Conservation (phyloP, 2,113 vertebrate genomes). For the Pituophis catenifer region DNA sequence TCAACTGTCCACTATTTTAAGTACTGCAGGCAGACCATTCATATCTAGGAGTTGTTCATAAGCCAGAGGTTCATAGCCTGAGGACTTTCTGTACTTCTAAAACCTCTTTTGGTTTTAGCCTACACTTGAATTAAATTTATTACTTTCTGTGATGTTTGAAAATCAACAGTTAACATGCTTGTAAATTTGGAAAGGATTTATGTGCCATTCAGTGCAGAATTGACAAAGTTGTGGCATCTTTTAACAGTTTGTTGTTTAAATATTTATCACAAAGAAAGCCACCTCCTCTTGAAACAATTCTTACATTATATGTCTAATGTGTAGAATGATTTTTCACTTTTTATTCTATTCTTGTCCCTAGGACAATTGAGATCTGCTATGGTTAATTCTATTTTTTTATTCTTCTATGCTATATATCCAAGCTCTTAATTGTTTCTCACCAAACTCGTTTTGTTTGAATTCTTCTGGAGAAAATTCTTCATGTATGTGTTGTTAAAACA, state of each 20-base stretch:
- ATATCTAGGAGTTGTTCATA: background rate
- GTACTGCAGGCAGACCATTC: background rate
- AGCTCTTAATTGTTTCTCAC: background rate
- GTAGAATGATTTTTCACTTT: background rate
- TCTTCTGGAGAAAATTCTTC: background rate
- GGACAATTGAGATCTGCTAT: background rate
- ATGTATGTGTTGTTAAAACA: background rate
- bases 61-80: background rate
- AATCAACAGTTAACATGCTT: background rate
- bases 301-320: background rate
- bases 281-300: background rate
- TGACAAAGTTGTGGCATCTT: background rate
- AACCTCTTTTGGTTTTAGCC: background rate
- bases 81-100: background rate
- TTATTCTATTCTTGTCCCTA: background rate
- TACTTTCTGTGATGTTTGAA: background rate
- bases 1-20: background rate
- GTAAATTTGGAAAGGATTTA: background rate
- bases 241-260: background rate
- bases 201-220: background rate
- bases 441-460: background rate
- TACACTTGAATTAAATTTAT: background rate
- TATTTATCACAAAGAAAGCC: background rate
- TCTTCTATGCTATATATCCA: background rate
- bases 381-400: background rate